phyloP scores from a whole-genome alignment of 2,888 invertebrate species.

The Phyto melanocephala region DNA sequence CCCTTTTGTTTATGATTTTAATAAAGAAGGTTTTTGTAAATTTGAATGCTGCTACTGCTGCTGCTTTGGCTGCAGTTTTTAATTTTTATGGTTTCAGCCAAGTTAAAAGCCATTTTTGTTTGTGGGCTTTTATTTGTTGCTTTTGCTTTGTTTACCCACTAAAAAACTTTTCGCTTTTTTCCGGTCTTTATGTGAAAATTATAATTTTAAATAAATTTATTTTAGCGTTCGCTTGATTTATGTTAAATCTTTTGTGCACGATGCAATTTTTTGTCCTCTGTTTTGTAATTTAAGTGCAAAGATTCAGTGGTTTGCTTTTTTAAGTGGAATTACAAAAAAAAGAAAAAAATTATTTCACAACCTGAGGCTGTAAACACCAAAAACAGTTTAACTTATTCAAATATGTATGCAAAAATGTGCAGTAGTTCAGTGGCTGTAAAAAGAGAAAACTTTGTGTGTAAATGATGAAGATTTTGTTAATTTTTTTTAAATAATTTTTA shows the following conservation, averaged over 20 bases:
- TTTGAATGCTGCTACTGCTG: slow-evolving; percentile 35
- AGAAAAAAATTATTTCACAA: not conserved
- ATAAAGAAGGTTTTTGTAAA: slow-evolving; percentile 39
- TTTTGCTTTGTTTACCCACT: slow-evolving; percentile 13
- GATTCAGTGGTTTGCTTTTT: not conserved
- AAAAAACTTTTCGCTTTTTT: not conserved
- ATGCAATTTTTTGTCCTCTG: not conserved
- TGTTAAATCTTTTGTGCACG: slow-evolving; percentile 15
- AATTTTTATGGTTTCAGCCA: slow-evolving; percentile 64
- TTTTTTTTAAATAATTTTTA: no score
- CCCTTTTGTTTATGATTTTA: slow-evolving; percentile 52
- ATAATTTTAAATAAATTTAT: slow-evolving; percentile 16
- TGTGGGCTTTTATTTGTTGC: not conserved
- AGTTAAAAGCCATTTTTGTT: slow-evolving; percentile 37
- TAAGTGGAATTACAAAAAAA: not conserved
- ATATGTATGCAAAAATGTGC: not conserved
- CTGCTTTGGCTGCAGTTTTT: slow-evolving; percentile 52
- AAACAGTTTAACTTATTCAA: not conserved
- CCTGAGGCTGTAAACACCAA: not conserved
- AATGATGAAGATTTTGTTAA: no score
- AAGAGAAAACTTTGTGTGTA: no score
- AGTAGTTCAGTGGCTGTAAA: no score
- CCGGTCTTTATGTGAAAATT: not conserved
- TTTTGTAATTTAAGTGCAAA: not conserved
- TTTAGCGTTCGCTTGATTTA: slow-evolving; percentile 48